phyloP scores from a whole-genome alignment of 2,888 invertebrate genomes.

The Graphium colonna region DNA sequence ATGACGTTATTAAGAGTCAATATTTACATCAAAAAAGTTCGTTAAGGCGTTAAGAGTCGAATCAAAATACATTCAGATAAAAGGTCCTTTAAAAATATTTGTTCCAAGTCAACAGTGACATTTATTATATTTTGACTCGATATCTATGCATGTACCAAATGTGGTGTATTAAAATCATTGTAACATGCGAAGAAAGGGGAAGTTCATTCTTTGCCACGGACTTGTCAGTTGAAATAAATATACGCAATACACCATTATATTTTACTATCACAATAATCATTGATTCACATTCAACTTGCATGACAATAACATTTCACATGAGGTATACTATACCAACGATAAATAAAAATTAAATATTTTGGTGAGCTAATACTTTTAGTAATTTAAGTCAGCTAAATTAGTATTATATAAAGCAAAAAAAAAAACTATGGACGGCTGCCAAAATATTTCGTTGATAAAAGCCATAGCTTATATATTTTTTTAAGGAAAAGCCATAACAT shows the following conservation, averaged over 20 bases:
- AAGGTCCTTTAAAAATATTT: neutral
- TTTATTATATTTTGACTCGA: neutral
- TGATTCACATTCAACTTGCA: slow-evolving; percentile 43
- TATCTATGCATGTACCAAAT: neutral
- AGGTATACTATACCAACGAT: slow-evolving; percentile 45
- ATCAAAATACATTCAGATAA: slow-evolving; percentile 1
- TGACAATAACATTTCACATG: slow-evolving; percentile 36
- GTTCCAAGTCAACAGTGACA: slow-evolving; percentile 3
- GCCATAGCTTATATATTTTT: neutral
- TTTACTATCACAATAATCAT: slow-evolving; percentile 21
- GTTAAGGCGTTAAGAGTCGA: slow-evolving; percentile 12
- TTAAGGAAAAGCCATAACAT: neutral
- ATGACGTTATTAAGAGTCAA: slow-evolving; percentile 62
- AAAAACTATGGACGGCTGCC: slow-evolving; percentile 16
- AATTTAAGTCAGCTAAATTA: slow-evolving; percentile 52
- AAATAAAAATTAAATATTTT: slow-evolving; percentile 67
- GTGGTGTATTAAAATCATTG: neutral
- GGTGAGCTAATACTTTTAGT: slow-evolving; percentile 73
- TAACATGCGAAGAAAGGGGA: neutral
- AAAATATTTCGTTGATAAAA: slow-evolving; percentile 12
- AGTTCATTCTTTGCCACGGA: slow-evolving; percentile 2
- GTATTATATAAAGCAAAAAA: slow-evolving; percentile 30
- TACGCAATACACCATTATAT: slow-evolving; percentile 4
- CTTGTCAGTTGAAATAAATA: neutral
- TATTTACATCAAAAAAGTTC: slow-evolving; percentile 56